Percentiles rank a stretch among this genome's conserved stretches.
These are phyloP conservation scores for Mus spicilegus DNA, from an alignment of 2,113 vertebrate species.

Conservation along the genomic window DNA sequence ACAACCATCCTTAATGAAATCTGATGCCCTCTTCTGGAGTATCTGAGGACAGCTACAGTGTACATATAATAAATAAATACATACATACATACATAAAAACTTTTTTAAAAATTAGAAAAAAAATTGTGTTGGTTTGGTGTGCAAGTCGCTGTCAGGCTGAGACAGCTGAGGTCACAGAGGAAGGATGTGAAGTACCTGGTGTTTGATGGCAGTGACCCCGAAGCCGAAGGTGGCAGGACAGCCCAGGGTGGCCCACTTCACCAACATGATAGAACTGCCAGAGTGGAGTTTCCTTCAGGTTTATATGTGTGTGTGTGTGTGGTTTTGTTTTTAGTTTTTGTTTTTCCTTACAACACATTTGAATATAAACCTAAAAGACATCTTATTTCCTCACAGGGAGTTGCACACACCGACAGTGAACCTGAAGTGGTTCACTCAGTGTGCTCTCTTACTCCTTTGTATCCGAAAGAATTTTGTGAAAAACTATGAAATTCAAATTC, in stretches of 20 bases:
- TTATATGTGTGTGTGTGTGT: neutral
- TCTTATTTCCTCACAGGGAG: neutral
- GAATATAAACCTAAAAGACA: neutral
- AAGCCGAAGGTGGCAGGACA: neutral
- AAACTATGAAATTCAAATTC: slow-evolving; percentile 12
- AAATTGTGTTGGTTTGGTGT: neutral
- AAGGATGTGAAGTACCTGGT: neutral
- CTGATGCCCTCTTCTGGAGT: no score
- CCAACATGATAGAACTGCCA: neutral
- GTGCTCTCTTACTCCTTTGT: neutral
- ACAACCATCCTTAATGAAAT: no score
- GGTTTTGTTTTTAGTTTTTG: neutral
- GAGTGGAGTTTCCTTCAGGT: neutral
- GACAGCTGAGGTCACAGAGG: neutral
- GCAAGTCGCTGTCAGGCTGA: neutral
- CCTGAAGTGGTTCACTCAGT: neutral
- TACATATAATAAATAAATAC: no score
- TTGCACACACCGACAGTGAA: neutral
- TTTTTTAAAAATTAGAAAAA: no score
- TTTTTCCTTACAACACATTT: neutral
- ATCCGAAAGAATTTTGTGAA: neutral
- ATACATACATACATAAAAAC: no score
- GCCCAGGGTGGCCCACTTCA: neutral
- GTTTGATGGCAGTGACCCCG: accelerated
- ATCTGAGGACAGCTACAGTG: no score